These are phyloP conservation scores for Cephus spinipes DNA, from an alignment of 2,888 invertebrate genomes.

Conservation along the genomic window DNA sequence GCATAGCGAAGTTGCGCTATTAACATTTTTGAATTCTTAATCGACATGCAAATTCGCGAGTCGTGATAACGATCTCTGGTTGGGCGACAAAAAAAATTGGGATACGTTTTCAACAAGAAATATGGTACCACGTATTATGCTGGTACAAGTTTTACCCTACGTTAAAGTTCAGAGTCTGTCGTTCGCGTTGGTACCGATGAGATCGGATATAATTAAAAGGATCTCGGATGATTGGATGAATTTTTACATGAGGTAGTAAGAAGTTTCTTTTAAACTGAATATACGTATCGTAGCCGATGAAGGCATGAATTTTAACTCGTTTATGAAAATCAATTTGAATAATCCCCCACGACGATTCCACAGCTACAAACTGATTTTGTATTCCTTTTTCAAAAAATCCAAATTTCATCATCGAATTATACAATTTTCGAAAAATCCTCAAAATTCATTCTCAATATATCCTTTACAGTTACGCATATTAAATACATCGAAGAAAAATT, in stretches of 20 bases:
- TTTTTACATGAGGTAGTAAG: background rate
- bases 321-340: background rate
- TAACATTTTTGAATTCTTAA: constrained; percentile 20
- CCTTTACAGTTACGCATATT: too few species aligned
- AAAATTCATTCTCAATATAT: too few species aligned
- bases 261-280: background rate
- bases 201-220: background rate
- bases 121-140: background rate
- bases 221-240: background rate
- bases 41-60: constrained; percentile 17
- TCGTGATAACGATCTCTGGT: constrained; percentile 10
- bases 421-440: too few species aligned
- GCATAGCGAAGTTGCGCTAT: background rate
- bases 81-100: too few species aligned
- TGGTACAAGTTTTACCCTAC: background rate
- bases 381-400: too few species aligned
- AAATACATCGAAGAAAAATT: too few species aligned
- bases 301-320: background rate
- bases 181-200: background rate
- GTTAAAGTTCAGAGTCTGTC: background rate
- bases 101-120: background rate
- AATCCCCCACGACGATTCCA: background rate
- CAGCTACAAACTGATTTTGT: background rate
- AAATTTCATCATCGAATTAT: too few species aligned
- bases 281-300: background rate